phyloP scores from a whole-genome alignment of 2,113 vertebrate species.

The Bucco capensis region DNA sequence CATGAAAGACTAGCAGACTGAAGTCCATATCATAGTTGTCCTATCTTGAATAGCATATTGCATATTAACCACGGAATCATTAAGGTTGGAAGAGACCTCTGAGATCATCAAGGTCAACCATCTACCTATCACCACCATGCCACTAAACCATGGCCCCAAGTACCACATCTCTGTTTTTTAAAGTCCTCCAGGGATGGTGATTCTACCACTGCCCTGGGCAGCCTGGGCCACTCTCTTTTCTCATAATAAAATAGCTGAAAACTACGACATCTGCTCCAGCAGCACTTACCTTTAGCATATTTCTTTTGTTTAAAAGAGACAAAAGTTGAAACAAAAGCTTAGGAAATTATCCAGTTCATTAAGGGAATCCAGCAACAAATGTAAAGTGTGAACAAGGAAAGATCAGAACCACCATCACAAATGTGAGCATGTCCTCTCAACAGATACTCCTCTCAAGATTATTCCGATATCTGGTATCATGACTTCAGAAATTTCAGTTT shows the following conservation, averaged over 20 bases:
- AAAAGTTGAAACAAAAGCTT: background rate
- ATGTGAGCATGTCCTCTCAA: background rate
- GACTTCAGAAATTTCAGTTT: background rate
- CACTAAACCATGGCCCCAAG: too few species aligned
- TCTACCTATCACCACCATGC: too few species aligned
- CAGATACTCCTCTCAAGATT: background rate
- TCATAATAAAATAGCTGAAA: background rate
- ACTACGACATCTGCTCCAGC: background rate
- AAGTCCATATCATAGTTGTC: background rate
- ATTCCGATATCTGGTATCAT: background rate
- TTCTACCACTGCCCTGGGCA: too few species aligned
- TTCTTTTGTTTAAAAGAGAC: background rate
- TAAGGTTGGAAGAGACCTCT: too few species aligned
- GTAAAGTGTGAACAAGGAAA: background rate
- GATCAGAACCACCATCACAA: background rate
- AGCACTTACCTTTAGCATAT: background rate
- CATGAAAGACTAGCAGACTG: background rate
- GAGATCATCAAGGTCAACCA: too few species aligned
- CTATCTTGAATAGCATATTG: background rate
- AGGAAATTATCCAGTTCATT: background rate
- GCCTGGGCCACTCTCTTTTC: background rate
- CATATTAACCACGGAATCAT: too few species aligned
- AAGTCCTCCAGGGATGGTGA: too few species aligned
- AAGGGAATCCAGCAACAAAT: background rate
- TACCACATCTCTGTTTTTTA: too few species aligned